A percentile compares a stretch with the other conserved stretches of the same genome.
phyloP scores from a whole-genome alignment of 2,888 invertebrate species.

The Schizotus pectinicornis region DNA sequence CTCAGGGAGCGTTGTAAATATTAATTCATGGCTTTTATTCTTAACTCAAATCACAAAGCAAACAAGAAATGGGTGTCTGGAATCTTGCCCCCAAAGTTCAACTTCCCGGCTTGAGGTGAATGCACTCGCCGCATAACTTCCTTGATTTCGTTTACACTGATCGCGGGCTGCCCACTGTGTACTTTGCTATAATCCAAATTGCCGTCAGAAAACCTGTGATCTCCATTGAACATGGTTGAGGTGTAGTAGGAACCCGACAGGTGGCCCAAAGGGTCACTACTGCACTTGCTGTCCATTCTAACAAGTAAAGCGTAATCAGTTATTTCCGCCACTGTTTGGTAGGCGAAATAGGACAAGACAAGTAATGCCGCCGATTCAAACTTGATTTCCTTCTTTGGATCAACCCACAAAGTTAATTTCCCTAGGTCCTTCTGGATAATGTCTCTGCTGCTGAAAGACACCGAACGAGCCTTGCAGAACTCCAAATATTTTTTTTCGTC shows the following conservation, averaged over 20 bases:
- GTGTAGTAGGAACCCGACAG: constrained; percentile 71
- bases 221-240: constrained; percentile 65
- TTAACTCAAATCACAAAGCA: constrained; percentile 46
- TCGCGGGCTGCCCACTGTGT: constrained; percentile 71
- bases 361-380: constrained; percentile 72
- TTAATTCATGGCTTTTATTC: not conserved
- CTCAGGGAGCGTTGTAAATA: too few species aligned
- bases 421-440: constrained; percentile 47
- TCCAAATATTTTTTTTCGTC: constrained; percentile 73
- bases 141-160: constrained; percentile 80
- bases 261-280: constrained; percentile 73
- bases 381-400: constrained; percentile 67
- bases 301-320: constrained; percentile 84
- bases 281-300: constrained; percentile 75
- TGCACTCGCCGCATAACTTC: constrained; percentile 81
- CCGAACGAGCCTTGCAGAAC: constrained; percentile 79
- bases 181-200: constrained; percentile 61
- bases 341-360: constrained; percentile 83
- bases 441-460: constrained; percentile 66
- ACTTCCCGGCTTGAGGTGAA: constrained; percentile 64
- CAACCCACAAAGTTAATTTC: constrained; percentile 69
- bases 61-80: constrained; percentile 52
- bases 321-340: constrained; percentile 89
- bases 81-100: constrained; percentile 59
- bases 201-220: constrained; percentile 57